These are phyloP conservation scores for Leuciscus waleckii DNA, from an alignment of 2,797 vertebrate genomes.

Conservation along the genomic window DNA sequence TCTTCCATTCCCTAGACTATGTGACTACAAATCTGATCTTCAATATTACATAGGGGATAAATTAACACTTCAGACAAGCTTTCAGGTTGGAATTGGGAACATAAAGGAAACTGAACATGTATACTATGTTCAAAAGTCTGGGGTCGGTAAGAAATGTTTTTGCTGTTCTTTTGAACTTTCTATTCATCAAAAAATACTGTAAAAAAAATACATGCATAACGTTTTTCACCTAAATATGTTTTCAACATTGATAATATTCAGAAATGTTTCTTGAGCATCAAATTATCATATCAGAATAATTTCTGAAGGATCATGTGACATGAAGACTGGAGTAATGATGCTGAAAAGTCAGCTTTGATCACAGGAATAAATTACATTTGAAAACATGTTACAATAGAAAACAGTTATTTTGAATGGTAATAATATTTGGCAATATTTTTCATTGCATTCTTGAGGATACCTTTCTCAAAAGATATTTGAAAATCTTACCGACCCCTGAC, in stretches of 20 bases:
- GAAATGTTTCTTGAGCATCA: not conserved
- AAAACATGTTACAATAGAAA: not conserved
- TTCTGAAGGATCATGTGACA: not conserved
- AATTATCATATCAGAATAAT: not conserved
- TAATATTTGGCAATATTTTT: not conserved
- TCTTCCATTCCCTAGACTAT: not conserved
- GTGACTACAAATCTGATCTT: constrained; percentile 1
- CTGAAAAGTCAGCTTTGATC: not conserved
- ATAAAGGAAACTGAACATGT: not conserved
- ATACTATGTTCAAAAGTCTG: not conserved
- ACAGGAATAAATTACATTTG: not conserved
- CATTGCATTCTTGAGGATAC: not conserved
- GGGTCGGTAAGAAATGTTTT: not conserved
- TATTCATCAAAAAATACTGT: not conserved
- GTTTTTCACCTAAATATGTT: not conserved
- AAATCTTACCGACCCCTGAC: not conserved
- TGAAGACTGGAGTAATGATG: not conserved
- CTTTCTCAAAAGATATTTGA: not conserved
- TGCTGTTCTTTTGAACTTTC: not conserved
- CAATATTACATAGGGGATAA: not conserved
- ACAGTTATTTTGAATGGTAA: not conserved
- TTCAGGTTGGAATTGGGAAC: not conserved
- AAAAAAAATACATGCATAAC: not conserved
- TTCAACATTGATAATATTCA: not conserved
- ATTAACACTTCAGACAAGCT: not conserved